Evolutionary conservation across 2,113 vertebrate species (phyloP).

Genomic region (Sorex araneus): DNA sequence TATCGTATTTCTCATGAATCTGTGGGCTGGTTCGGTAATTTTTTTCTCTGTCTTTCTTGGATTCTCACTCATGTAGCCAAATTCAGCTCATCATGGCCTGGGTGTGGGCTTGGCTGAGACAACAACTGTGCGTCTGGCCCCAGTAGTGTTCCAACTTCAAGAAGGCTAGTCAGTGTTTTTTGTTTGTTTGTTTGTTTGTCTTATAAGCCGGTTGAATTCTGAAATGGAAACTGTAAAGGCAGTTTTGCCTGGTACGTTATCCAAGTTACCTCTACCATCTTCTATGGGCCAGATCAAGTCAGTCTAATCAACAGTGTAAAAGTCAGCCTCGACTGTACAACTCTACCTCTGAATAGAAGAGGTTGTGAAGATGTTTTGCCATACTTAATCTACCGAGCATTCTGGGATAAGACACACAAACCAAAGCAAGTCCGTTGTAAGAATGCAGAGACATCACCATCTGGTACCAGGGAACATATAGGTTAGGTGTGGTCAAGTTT

Average conservation of each 20-base stretch:
- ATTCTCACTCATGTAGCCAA: background rate
- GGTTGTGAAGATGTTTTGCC: background rate
- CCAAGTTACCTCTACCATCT: background rate
- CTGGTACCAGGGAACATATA: background rate
- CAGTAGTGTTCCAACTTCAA: background rate
- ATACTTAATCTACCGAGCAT: background rate
- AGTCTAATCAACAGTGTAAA: background rate
- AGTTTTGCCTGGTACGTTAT: background rate
- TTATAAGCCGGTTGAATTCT: background rate
- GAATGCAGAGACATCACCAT: background rate
- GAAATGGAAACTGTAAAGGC: background rate
- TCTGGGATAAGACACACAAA: background rate
- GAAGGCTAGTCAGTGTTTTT: background rate
- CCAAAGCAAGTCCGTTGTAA: background rate
- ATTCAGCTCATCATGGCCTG: background rate
- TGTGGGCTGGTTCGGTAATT: background rate
- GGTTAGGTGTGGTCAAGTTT: background rate
- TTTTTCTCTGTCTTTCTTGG: background rate
- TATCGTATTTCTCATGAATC: background rate
- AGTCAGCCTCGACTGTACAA: background rate
- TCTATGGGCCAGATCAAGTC: constrained; percentile 19
- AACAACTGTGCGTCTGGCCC: background rate
- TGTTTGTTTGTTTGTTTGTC: background rate
- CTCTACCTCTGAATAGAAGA: background rate
- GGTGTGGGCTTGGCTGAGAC: background rate